Evolutionary conservation across 2,888 invertebrate species (phyloP).

Genomic region (Xanthia icteritia): DNA sequence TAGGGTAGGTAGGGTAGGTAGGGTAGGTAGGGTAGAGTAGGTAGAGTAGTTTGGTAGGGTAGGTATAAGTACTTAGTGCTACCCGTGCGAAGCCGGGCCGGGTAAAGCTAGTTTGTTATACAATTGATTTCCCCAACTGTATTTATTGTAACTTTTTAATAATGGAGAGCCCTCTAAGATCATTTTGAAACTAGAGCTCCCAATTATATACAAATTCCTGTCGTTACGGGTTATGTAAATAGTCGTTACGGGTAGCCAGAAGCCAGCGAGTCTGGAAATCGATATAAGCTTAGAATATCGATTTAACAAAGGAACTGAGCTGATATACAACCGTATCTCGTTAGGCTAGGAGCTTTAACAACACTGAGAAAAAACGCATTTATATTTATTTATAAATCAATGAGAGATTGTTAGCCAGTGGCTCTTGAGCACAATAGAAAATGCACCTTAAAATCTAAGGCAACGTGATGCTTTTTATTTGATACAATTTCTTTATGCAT

Average conservation of each 20-base stretch:
- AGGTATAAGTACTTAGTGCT: no score
- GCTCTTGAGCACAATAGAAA: not conserved
- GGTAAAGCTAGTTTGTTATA: no score
- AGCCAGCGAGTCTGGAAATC: slow-evolving; percentile 21
- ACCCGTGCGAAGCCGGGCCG: no score
- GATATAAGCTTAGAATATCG: slow-evolving; percentile 33
- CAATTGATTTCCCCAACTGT: no score
- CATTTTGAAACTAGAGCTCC: not conserved
- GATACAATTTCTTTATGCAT: not conserved
- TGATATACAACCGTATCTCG: not conserved
- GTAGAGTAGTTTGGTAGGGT: no score
- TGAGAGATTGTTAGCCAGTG: not conserved
- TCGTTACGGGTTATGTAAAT: slow-evolving; percentile 28
- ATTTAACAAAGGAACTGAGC: not conserved
- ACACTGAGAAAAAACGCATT: not conserved
- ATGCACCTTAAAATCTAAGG: not conserved
- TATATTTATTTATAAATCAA: slow-evolving; percentile 10
- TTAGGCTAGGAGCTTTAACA: not conserved
- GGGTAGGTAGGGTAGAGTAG: no score
- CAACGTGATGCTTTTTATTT: not conserved
- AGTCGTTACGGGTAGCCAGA: slow-evolving; percentile 13
- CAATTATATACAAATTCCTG: not conserved
- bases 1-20: no score
- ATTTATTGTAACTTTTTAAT: not conserved
- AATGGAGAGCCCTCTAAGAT: not conserved